phyloP scores from a whole-genome alignment of 2,797 vertebrate genomes.

The Corythornis leucogaster region DNA sequence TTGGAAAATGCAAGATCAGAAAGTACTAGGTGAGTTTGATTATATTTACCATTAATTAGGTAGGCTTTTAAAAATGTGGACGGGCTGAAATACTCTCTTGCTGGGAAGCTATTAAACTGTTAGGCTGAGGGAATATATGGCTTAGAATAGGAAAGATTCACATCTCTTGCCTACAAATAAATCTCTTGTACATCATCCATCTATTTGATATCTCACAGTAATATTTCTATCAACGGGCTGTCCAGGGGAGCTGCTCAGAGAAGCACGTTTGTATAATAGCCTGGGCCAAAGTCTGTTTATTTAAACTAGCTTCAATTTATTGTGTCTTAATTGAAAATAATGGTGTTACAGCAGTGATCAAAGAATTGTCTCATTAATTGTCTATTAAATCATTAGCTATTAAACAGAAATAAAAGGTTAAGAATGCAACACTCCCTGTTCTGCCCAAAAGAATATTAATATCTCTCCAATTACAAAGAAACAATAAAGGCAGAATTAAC shows the following conservation, averaged over 20 bases:
- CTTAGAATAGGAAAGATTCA: neutral
- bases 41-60: neutral
- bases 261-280: neutral
- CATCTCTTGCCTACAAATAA: neutral
- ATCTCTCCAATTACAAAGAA: constrained; percentile 57
- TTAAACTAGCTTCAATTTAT: neutral
- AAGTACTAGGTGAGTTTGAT: neutral
- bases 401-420: constrained; percentile 67
- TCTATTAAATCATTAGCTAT: constrained; percentile 59
- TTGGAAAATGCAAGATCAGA: neutral
- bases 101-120: neutral
- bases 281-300: neutral
- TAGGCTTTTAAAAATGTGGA: neutral
- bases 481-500: constrained; percentile 67
- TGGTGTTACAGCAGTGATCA: constrained; percentile 43
- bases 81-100: neutral
- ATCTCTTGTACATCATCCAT: neutral
- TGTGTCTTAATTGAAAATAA: constrained; percentile 52
- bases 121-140: neutral
- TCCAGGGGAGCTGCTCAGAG: neutral
- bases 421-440: constrained; percentile 9
- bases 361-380: constrained; percentile 13
- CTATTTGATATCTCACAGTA: neutral
- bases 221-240: neutral
- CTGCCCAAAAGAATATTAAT: constrained; percentile 52